Base-by-base conservation (phyloP, 2,888 invertebrate genomes). In the Euzetes globulus region DNA sequence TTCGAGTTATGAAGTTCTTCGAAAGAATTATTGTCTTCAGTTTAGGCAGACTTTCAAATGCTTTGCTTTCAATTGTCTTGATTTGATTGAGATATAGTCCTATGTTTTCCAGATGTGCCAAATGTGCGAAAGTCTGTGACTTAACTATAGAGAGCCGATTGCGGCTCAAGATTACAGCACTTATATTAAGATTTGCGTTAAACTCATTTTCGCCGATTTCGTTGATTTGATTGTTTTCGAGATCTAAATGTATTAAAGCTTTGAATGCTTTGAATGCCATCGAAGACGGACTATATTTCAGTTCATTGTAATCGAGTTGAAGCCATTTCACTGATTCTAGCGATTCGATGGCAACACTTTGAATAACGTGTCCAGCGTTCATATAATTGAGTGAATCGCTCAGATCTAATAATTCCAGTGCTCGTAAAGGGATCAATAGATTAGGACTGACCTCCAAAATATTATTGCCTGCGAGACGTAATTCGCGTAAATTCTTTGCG, bases 221-320 rank as follows among this genome's bases (percentile, higher is more conserved):
- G 76, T 88, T 87, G 15, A 94, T 85, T 79, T 90, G 87, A 83
- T 94, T 94, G 73, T 91, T 91, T 81, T 92, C 92, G 80, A 94
- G 84, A 83, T 93, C 93, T 78, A 93, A 87, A 84, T 93, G 92
- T n/a, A 91, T 87, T 74, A 93, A 85, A 80, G 88, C 88, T 72
- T 88, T 87, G 80, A 91, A 90, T 80, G 58, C 15, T 17, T 19
- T 52, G 4, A 47, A 47, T 17, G 13, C 7, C 3, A 47, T 17
- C 4, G 27, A 60, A 29, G 37, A n/a, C 13, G 93, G 92, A 77
- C 92, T 87, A 78, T 86, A 85, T 78, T 87, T 87, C 81, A 94
- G 86, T 82, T 88, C 88, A 84, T 93, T 94, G 29, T 91, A 91
- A 70, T 79, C 77, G 73, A 79, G 73, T 73, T 80, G 77, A 72